Evolutionary conservation across 2,113 vertebrate genomes (phyloP).

Genomic region (Channa maculata): DNA sequence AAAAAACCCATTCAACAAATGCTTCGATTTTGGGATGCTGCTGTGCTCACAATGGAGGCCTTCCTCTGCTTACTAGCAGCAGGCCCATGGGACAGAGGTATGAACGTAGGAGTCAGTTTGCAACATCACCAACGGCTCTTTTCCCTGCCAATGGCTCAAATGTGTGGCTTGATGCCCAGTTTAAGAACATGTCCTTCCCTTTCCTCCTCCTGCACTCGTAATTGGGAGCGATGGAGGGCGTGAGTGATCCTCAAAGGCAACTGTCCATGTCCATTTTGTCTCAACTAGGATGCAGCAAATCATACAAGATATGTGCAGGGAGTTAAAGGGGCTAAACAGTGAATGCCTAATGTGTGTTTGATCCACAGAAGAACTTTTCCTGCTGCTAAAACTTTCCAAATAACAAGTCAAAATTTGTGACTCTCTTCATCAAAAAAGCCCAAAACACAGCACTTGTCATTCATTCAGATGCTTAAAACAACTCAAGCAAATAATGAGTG

Average conservation of each 20-base stretch:
- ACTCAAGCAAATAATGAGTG: no score
- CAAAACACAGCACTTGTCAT: neutral
- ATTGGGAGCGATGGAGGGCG: conserved; percentile 51
- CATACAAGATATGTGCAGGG: no score
- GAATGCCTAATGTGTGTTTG: no score
- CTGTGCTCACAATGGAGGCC: neutral
- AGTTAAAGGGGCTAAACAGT: no score
- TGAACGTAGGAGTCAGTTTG: conserved; percentile 44
- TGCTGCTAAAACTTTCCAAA: no score
- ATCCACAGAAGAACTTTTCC: no score
- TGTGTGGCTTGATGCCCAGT: conserved; percentile 62
- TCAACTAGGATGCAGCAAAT: neutral
- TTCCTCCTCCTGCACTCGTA: conserved; percentile 50
- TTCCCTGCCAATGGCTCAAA: conserved; percentile 54
- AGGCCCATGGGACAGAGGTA: conserved; percentile 7
- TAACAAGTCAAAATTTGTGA: neutral
- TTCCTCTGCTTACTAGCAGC: conserved; percentile 12
- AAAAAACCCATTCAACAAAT: neutral
- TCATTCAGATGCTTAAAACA: neutral
- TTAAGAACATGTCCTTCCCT: conserved; percentile 53
- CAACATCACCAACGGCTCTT: conserved; percentile 32
- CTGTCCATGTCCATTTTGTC: conserved; percentile 42
- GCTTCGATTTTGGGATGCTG: neutral
- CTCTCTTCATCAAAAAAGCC: neutral
- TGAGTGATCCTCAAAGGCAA: conserved; percentile 55